Conservation (phyloP, 2,113 vertebrate genomes). For the Odocoileus hemionus region DNA sequence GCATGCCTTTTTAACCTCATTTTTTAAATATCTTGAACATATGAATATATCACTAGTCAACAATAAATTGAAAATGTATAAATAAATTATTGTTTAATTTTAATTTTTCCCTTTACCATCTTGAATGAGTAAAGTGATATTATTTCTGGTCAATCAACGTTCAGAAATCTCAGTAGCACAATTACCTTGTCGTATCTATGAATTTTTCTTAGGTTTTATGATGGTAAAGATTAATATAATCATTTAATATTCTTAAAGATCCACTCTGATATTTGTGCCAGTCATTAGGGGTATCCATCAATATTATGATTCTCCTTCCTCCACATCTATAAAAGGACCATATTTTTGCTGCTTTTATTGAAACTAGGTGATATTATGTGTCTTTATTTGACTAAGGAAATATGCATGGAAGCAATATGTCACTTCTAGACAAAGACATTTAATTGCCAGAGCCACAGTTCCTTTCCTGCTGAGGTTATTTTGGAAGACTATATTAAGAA, state of each 20-base stretch:
- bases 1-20: neutral
- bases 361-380: neutral
- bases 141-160: neutral
- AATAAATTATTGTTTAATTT: neutral
- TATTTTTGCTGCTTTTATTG: neutral
- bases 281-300: neutral
- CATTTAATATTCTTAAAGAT: neutral
- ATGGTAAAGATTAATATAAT: neutral
- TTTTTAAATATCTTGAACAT: neutral
- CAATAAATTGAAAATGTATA: neutral
- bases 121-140: neutral
- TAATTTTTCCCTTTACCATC: neutral
- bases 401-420: neutral
- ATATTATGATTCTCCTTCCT: neutral
- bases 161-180: neutral
- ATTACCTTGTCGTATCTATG: neutral
- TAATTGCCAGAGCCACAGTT: neutral
- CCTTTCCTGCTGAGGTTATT: neutral
- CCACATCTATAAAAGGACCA: neutral
- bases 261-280: neutral
- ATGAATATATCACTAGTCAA: neutral
- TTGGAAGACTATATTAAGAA: neutral
- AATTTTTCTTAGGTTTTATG: neutral
- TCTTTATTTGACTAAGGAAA: neutral
- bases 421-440: neutral